These are phyloP conservation scores for Melanchra persicariae DNA, from an alignment of 2,888 invertebrate species.

Conservation along the genomic window DNA sequence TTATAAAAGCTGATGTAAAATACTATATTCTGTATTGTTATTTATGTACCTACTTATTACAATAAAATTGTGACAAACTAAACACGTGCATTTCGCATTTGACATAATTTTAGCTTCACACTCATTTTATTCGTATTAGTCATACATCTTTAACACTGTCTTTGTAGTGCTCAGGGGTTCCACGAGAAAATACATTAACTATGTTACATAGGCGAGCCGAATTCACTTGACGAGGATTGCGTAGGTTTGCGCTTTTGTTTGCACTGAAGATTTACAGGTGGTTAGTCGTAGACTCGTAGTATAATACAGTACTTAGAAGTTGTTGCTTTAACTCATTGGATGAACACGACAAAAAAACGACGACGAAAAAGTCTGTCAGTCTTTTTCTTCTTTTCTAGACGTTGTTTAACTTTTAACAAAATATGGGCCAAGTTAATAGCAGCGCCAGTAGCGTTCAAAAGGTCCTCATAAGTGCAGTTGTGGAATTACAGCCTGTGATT, in stretches of 20 bases:
- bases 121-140: slow-evolving; percentile 64
- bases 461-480: not conserved
- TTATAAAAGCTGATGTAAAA: not conserved
- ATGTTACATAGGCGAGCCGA: slow-evolving; percentile 73
- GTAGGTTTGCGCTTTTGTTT: slow-evolving; percentile 54
- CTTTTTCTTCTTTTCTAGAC: not conserved
- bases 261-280: slow-evolving; percentile 48
- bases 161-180: slow-evolving; percentile 62
- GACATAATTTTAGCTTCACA: slow-evolving; percentile 51
- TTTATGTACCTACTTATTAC: not conserved
- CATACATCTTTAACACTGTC: slow-evolving; percentile 64
- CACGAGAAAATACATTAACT: slow-evolving; percentile 72
- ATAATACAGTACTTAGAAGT: slow-evolving; percentile 33
- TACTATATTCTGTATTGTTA: slow-evolving; percentile 14
- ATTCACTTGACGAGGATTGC: slow-evolving; percentile 61
- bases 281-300: slow-evolving; percentile 26
- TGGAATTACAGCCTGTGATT: not conserved
- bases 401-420: not conserved
- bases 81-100: slow-evolving; percentile 33
- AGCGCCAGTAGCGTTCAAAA: not conserved
- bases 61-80: slow-evolving; percentile 10
- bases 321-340: slow-evolving; percentile 23
- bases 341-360: slow-evolving; percentile 18
- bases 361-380: slow-evolving; percentile 1
- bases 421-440: not conserved